Evolutionary conservation across 2,888 invertebrate species (phyloP).

Genomic region (Epistrophe grossulariae): DNA sequence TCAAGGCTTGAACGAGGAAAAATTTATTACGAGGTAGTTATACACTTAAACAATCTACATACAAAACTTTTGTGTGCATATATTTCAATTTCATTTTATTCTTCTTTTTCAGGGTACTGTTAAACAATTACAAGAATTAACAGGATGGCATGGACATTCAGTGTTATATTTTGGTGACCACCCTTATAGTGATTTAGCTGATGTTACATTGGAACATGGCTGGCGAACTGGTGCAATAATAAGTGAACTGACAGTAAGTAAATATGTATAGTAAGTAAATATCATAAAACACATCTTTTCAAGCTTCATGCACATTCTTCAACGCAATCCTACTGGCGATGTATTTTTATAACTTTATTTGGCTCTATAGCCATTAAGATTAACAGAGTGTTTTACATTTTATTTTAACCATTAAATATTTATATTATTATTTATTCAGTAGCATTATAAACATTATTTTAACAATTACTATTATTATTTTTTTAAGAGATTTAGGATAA

Average conservation of each 20-base stretch:
- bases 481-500: too few relatives aligned
- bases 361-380: too few relatives aligned
- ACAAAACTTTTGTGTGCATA: background rate
- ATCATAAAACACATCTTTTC: too few relatives aligned
- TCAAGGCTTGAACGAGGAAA: conserved; percentile 92
- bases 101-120: conserved; percentile 91
- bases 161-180: conserved; percentile 99
- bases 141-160: conserved; percentile 95
- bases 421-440: too few relatives aligned
- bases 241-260: conserved; percentile 92
- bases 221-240: conserved; percentile 99
- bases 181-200: conserved; percentile 98
- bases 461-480: too few relatives aligned
- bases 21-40: conserved; percentile 94
- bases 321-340: too few relatives aligned
- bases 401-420: too few relatives aligned
- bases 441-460: too few relatives aligned
- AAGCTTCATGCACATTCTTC: too few relatives aligned
- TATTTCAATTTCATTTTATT: background rate
- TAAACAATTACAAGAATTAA: conserved; percentile 94
- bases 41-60: conserved; percentile 79
- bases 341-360: too few relatives aligned
- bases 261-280: too few relatives aligned
- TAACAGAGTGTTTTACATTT: too few relatives aligned
- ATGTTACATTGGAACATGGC: conserved; percentile 97